Base-by-base conservation (phyloP, 2,888 invertebrate species). In the Nudaria mundana region DNA sequence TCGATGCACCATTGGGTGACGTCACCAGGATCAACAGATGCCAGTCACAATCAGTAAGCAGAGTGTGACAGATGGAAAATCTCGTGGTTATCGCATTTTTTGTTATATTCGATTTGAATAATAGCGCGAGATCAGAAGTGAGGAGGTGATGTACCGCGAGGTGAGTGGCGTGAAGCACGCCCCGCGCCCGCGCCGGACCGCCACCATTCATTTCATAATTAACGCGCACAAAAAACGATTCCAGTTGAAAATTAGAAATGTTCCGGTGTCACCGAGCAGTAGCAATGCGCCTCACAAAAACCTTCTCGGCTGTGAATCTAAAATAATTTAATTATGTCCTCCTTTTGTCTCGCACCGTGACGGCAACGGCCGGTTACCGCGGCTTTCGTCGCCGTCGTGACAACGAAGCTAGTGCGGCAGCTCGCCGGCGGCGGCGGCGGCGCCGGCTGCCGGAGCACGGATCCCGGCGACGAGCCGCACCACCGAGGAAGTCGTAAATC, bases 131-230 rank as follows among this genome's bases (percentile, higher is more conserved):
- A 32, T 30, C 20, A 13, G n/a, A 12, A 12, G 37, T 13, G 29
- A 10, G 23, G 15, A 23, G 35, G 20, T 11, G 28, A 38, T 43
- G 38, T 36, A 48, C 41, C 36, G 40, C 43, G n/a, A 56, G 26
- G 15, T 33, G 44, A 48, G 47, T 32, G 44, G 42, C 82, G 78
- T 80, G 83, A 78, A 69, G 76, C 81, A 82, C 81, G 39, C 54
- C 42, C 41, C 49, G 46, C 49, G 37, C 55, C n/a, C 40, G 43
- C 64, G 44, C 63, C 40, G 43, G 64, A 44, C 63, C 39, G 40
- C 52, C 49, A 44, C 79, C 77, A 85, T 87, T 87, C 86, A 84
- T 73, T 63, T 58, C 75, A 69, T 84, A 86, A 86, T 87, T 84
- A 82, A 83, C 73, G 80, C 76, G 67, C 50, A 65, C 69, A 86